A percentile compares a stretch with the other conserved stretches of the same genome.
These are phyloP conservation scores for Pteruthius melanotis DNA, from an alignment of 2,113 vertebrate species.

Conservation along the genomic window DNA sequence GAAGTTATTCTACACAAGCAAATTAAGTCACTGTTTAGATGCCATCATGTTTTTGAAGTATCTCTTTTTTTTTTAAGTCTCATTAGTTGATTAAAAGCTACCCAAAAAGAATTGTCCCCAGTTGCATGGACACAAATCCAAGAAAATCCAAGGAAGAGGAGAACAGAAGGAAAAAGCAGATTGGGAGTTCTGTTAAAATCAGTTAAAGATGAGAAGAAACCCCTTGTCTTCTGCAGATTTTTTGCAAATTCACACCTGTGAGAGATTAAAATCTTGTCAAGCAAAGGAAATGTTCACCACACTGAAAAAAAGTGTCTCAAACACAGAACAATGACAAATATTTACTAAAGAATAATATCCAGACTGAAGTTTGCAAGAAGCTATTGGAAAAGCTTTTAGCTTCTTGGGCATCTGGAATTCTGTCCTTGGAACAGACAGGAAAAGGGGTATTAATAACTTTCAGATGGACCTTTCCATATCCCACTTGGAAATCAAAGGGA, in stretches of 20 bases:
- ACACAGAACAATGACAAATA: background rate
- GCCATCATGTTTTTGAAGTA: background rate
- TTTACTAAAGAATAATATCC: background rate
- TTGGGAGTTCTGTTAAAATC: background rate
- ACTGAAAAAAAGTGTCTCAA: background rate
- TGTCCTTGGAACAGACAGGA: background rate
- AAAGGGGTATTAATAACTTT: background rate
- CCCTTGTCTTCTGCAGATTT: background rate
- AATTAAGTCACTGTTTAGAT: background rate
- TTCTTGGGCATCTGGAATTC: background rate
- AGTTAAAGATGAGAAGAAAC: background rate
- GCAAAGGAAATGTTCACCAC: background rate
- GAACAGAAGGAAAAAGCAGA: background rate
- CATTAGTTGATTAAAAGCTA: background rate
- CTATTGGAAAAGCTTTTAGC: background rate
- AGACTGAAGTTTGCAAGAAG: background rate
- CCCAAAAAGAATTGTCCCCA: background rate
- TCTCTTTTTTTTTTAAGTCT: background rate
- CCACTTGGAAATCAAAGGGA: background rate
- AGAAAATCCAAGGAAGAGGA: background rate
- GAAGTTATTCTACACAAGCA: background rate
- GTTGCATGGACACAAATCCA: background rate
- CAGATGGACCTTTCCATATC: background rate
- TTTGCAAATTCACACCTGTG: background rate
- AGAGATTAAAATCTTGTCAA: background rate